Conservation (phyloP, 2,888 invertebrate species). For the Congeria kusceri region DNA sequence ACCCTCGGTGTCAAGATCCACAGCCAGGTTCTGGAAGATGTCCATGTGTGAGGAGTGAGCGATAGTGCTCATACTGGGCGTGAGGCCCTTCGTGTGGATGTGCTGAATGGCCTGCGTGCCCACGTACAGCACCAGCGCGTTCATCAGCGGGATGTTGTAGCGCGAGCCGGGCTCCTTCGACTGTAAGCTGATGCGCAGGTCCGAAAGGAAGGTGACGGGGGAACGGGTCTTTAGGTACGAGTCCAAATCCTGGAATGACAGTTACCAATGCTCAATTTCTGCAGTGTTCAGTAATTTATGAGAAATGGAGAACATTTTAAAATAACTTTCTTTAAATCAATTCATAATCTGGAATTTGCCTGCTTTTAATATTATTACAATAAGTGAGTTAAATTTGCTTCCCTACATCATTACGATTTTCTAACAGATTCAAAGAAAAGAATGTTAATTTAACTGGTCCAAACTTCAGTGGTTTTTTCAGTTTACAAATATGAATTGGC, state of each 20-base stretch:
- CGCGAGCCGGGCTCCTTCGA: conserved; percentile 91
- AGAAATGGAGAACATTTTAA: too few relatives aligned
- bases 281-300: too few relatives aligned
- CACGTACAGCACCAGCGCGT: conserved; percentile 98
- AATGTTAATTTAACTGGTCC: too few relatives aligned
- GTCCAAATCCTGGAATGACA: conserved; percentile 90
- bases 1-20: conserved; percentile 99
- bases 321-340: too few relatives aligned
- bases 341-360: too few relatives aligned
- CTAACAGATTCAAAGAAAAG: too few relatives aligned
- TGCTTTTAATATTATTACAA: too few relatives aligned
- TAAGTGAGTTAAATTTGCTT: too few relatives aligned
- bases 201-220: conserved; percentile 97
- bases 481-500: too few relatives aligned
- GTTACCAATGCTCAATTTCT: not conserved
- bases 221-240: conserved; percentile 97
- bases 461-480: too few relatives aligned
- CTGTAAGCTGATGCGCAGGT: conserved; percentile 93
- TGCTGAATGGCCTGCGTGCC: conserved; percentile 97
- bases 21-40: conserved; percentile 99
- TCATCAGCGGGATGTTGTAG: conserved; percentile 98
- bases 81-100: conserved; percentile 95
- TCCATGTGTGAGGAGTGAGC: conserved; percentile 99
- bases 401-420: too few relatives aligned
- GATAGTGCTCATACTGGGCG: conserved; percentile 98